These are phyloP conservation scores for Parelbella ahira DNA, from an alignment of 2,888 invertebrate species.

Conservation along the genomic window DNA sequence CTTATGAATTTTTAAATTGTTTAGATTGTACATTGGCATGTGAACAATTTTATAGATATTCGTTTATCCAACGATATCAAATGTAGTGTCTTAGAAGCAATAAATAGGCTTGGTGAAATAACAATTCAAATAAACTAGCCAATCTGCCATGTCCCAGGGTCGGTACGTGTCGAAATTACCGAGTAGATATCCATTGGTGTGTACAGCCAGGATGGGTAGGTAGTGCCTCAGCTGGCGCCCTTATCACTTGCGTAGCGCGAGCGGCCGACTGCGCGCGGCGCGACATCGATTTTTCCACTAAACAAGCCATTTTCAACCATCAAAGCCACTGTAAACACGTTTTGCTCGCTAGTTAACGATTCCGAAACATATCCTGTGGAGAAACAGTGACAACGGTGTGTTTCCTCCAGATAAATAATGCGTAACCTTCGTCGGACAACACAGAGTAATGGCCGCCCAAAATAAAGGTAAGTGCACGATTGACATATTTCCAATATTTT, in stretches of 20 bases:
- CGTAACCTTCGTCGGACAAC: slow-evolving; percentile 44
- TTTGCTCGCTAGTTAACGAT: slow-evolving; percentile 44
- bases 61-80: too few relatives aligned
- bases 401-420: slow-evolving; percentile 56
- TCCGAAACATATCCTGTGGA: slow-evolving; percentile 27
- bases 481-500: slow-evolving; percentile 26
- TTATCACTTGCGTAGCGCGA: slow-evolving; percentile 56
- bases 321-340: slow-evolving; percentile 68
- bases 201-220: slow-evolving; percentile 36
- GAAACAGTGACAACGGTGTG: slow-evolving; percentile 51
- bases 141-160: slow-evolving; percentile 34
- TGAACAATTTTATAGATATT: too few relatives aligned
- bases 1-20: too few relatives aligned
- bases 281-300: slow-evolving; percentile 72
- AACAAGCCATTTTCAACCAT: slow-evolving; percentile 65
- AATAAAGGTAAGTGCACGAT: slow-evolving; percentile 61
- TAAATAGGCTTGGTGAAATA: slow-evolving; percentile 19
- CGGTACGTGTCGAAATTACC: slow-evolving; percentile 38
- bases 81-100: slow-evolving; percentile 2
- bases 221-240: slow-evolving; percentile 34
- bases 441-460: slow-evolving; percentile 64
- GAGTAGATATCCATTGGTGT: slow-evolving; percentile 36
- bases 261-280: slow-evolving; percentile 66
- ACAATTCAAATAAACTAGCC: slow-evolving; percentile 30
- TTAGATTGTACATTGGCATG: too few relatives aligned